phyloP scores from a whole-genome alignment of 2,797 vertebrate species.

The Fundulus diaphanus region DNA sequence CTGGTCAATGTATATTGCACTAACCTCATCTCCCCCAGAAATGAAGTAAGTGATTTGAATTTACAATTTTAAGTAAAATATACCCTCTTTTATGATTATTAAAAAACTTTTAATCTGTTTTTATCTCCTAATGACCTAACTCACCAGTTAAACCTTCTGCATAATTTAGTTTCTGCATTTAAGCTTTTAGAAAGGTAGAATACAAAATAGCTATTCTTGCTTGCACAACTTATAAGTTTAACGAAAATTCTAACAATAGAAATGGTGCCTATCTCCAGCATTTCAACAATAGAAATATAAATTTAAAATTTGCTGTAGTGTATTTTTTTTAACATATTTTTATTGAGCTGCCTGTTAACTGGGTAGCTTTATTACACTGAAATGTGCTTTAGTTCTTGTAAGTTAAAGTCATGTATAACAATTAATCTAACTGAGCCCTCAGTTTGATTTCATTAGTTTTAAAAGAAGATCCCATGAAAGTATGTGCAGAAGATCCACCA shows the following conservation, averaged over 20 bases:
- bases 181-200: not conserved
- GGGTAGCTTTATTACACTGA: slow-evolving; percentile 43
- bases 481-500: slow-evolving; percentile 24
- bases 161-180: too few relatives aligned
- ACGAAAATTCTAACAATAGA: not conserved
- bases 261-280: too few relatives aligned
- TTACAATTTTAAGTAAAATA: slow-evolving; percentile 6
- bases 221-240: not conserved
- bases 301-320: not conserved
- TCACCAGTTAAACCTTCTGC: too few relatives aligned
- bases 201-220: not conserved
- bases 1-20: slow-evolving; percentile 69
- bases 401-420: slow-evolving; percentile 38
- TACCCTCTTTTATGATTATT: not conserved
- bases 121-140: not conserved
- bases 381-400: slow-evolving; percentile 39
- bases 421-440: slow-evolving; percentile 54
- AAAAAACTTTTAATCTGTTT: not conserved
- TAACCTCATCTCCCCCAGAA: slow-evolving; percentile 70
- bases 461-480: slow-evolving; percentile 53
- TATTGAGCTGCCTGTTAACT: not conserved
- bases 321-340: slow-evolving; percentile 10
- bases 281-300: too few relatives aligned
- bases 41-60: slow-evolving; percentile 77
- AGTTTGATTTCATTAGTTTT: slow-evolving; percentile 55